Base-by-base conservation (phyloP, 1,140 invertebrate genomes). In the Plectus sambesii region DNA sequence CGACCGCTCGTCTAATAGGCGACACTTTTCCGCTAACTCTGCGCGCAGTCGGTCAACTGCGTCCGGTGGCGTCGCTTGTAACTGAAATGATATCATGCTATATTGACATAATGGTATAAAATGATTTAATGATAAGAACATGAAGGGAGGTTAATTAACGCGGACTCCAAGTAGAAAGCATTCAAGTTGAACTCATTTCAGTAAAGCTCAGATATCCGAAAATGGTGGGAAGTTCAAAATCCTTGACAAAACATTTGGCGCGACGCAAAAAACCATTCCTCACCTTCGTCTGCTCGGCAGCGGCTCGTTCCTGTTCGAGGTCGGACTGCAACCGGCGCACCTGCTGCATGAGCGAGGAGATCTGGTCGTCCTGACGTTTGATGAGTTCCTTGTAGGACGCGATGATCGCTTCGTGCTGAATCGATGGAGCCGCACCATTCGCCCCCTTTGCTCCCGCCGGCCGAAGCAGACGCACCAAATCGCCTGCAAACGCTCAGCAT, bases 341-440 rank as follows among this genome's bases (percentile, higher is more conserved):
- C 8, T 81, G 76, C 6, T 78, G 72, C 58, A 76, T 73, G 26
- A 85, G 71, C 68, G 87, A 82, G 35, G 79, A 76, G 2, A 87
- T 69, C 59, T 82, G 77, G 30, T 70, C 62, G 76, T 84, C 70
- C 73, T 90, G 86, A 63, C 87, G 81, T 41, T 85, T 77, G 49
- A 90, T 92, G 20, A 92, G 72, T 55, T 82, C 81, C 75, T 93
- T 92, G 71, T 90, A 93, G 24, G 74, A 71, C 30, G 63, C 56
- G 5, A 75, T 70, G 25, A 74, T 72, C 36, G 59, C 68, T 23
- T 74, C 73, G 56, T 73, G 70, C 17, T 66, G 23, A 5, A 25
- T 44, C 19, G 27, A 41, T 15, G 19, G 43, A 4, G 37, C 55
- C 3, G 53, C 26, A 27, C 44, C 25, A 23, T 6, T 37, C 20